Percentiles rank a stretch among this genome's conserved stretches.
Conservation (phyloP, 2,888 invertebrate species). For the Eupithecia tripunctaria region DNA sequence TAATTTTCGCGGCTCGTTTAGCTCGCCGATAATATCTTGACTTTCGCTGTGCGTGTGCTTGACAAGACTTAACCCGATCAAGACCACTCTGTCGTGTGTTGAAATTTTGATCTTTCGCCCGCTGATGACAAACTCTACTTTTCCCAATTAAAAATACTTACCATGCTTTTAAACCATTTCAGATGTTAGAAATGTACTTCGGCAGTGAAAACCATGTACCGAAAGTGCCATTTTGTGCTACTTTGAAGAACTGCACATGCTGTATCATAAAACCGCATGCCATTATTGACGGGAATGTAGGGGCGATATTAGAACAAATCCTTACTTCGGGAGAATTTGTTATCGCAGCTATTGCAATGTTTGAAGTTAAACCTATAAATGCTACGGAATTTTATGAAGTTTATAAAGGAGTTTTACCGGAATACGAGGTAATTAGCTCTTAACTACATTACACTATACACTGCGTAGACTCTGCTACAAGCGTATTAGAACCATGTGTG, state of each 20-base stretch:
- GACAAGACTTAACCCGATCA: too few species aligned
- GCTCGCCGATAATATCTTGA: too few species aligned
- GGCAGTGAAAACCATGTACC: conserved; percentile 66
- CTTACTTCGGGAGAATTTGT: conserved; percentile 87
- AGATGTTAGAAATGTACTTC: conserved; percentile 72
- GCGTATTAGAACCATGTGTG: neutral
- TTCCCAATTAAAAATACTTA: neutral
- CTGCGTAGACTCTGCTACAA: too few species aligned
- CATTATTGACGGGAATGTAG: conserved; percentile 89
- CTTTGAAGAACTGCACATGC: conserved; percentile 88
- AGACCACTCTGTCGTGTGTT: too few species aligned
- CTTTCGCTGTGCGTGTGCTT: too few species aligned
- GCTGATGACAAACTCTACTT: too few species aligned
- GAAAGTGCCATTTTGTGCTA: conserved; percentile 76
- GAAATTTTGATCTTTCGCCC: too few species aligned
- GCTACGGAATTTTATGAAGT: conserved; percentile 96
- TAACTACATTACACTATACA: neutral
- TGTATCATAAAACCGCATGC: conserved; percentile 96
- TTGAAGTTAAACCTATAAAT: conserved; percentile 89
- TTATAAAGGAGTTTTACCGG: conserved; percentile 93
- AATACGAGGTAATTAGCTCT: conserved; percentile 84
- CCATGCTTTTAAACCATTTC: conserved; percentile 35
- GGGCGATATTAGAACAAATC: conserved; percentile 90
- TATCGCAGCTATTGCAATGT: conserved; percentile 92
- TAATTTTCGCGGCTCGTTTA: too few species aligned